Conservation (phyloP, 2,113 vertebrate species). For the Xyliphius kryptos region DNA sequence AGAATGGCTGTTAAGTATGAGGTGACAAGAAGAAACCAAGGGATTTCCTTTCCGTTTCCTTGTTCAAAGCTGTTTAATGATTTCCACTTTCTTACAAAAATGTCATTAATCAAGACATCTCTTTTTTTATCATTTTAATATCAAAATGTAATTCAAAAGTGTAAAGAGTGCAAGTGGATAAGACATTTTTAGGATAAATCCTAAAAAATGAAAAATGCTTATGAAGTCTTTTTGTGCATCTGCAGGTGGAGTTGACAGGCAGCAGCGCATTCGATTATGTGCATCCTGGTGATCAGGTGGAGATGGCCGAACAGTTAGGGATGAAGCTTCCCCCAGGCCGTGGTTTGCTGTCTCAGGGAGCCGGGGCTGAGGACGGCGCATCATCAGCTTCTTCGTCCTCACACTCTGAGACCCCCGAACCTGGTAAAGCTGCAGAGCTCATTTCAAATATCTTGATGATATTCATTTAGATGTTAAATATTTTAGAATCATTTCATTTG, state of each 20-base stretch:
- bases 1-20: background rate
- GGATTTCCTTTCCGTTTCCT: background rate
- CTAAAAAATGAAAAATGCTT: no score
- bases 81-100: background rate
- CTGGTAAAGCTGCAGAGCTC: slow-evolving; percentile 69
- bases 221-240: background rate
- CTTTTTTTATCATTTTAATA: background rate
- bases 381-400: slow-evolving; percentile 95
- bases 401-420: slow-evolving; percentile 94
- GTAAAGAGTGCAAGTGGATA: no score
- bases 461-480: no score
- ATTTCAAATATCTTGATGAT: no score
- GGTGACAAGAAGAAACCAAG: background rate
- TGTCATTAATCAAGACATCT: background rate
- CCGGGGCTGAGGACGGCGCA: slow-evolving; percentile 82
- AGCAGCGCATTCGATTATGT: slow-evolving; percentile 98
- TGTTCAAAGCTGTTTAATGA: background rate
- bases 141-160: no score
- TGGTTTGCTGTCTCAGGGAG: slow-evolving; percentile 83
- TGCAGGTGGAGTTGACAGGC: slow-evolving; percentile 97
- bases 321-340: slow-evolving; percentile 97
- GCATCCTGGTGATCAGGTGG: slow-evolving; percentile 96
- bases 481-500: no score
- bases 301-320: slow-evolving; percentile 97
- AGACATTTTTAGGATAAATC: no score